A percentile compares a stretch with the other conserved stretches of the same genome.
These are phyloP conservation scores for Lynx canadensis DNA, from an alignment of 2,113 vertebrate genomes.

Conservation along the genomic window DNA sequence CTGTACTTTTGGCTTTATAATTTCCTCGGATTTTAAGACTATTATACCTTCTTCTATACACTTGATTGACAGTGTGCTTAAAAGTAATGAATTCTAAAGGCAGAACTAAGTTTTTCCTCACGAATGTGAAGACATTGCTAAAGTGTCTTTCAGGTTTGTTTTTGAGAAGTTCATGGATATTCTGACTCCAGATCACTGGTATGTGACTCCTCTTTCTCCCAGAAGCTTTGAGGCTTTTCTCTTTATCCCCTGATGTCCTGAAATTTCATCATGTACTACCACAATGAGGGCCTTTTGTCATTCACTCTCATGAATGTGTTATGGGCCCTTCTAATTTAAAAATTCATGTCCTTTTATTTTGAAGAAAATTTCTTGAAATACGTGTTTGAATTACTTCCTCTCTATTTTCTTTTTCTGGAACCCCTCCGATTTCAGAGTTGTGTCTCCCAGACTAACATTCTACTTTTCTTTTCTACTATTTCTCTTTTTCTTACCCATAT, in stretches of 20 bases:
- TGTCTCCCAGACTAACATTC: background rate
- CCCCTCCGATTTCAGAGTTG: background rate
- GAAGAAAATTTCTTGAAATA: constrained; percentile 17
- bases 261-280: background rate
- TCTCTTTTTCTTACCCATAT: background rate
- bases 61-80: background rate
- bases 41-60: background rate
- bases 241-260: background rate
- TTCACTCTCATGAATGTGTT: background rate
- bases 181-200: background rate
- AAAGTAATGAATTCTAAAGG: background rate
- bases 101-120: background rate
- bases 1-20: background rate
- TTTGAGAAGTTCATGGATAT: background rate
- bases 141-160: background rate
- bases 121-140: background rate
- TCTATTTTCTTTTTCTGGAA: background rate
- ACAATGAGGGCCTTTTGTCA: background rate
- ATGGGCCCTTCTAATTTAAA: background rate
- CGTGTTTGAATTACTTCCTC: constrained; percentile 27
- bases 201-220: background rate
- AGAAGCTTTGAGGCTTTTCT: background rate
- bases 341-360: constrained; percentile 17
- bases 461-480: background rate
- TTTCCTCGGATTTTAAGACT: background rate